Evolutionary conservation across 35 echinoderm and acorn worm species (phyloP).

Genomic region (Acanthaster planci): DNA sequence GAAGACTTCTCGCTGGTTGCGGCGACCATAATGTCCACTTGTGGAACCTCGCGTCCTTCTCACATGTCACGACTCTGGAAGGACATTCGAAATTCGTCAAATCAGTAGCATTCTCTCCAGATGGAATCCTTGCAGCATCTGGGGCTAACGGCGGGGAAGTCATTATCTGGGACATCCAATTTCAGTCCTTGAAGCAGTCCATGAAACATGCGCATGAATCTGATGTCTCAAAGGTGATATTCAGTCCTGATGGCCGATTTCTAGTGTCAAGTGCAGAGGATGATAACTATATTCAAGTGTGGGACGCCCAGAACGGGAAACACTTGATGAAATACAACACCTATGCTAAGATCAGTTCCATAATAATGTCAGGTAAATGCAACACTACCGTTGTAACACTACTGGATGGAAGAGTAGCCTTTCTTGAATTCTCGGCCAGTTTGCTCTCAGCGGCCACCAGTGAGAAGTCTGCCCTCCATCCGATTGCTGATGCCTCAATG

Average conservation of each 20-base stretch:
- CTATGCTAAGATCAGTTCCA: background rate
- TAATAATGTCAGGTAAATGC: background rate
- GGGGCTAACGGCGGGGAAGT: slow-evolving; percentile 30
- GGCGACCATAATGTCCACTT: background rate
- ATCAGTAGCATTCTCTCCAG: background rate
- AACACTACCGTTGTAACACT: background rate
- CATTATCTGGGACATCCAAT: slow-evolving; percentile 22
- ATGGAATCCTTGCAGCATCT: background rate
- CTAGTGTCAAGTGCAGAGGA: background rate
- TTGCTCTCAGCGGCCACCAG: background rate
- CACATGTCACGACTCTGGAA: slow-evolving; percentile 26
- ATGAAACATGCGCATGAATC: slow-evolving; percentile 26
- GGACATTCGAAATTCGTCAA: slow-evolving; percentile 1
- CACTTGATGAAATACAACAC: slow-evolving; percentile 33
- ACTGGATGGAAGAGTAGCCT: background rate
- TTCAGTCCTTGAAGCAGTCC: background rate
- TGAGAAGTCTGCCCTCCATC: background rate
- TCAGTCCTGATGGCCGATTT: slow-evolving; percentile 11
- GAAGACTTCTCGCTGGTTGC: background rate
- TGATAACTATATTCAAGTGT: slow-evolving; percentile 8
- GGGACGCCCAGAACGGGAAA: background rate
- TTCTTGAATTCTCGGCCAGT: background rate
- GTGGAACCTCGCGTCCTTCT: background rate
- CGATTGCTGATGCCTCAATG: background rate
- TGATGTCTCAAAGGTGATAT: background rate